phyloP scores from a whole-genome alignment of 2,888 invertebrate species.

The Morpho helenor region DNA sequence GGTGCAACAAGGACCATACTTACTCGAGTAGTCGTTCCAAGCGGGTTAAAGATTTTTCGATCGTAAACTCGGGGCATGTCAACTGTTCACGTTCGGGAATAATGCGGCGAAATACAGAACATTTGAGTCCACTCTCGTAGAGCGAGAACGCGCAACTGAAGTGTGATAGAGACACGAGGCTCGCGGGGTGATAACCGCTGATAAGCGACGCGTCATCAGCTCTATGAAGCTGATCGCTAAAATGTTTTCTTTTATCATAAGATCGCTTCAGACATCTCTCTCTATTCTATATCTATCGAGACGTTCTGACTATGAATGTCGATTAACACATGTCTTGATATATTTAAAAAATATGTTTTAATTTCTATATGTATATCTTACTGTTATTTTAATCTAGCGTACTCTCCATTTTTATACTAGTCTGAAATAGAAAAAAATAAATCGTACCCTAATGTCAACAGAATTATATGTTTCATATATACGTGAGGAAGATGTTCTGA shows the following conservation, averaged over 20 bases:
- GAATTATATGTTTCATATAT: too few species aligned
- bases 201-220: constrained; percentile 61
- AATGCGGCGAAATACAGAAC: constrained; percentile 28
- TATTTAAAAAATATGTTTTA: too few species aligned
- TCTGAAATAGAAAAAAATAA: too few species aligned
- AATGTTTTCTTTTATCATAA: constrained; percentile 24
- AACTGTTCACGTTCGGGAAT: constrained; percentile 32
- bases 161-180: constrained; percentile 46
- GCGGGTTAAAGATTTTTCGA: constrained; percentile 10
- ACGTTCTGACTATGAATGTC: too few species aligned
- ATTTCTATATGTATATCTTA: too few species aligned
- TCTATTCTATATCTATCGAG: too few species aligned
- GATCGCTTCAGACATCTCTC: constrained; percentile 1
- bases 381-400: too few species aligned
- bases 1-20: constrained; percentile 12
- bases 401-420: too few species aligned
- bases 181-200: constrained; percentile 69
- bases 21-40: not conserved
- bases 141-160: constrained; percentile 63
- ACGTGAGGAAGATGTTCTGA: too few species aligned
- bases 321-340: too few species aligned
- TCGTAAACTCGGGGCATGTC: constrained; percentile 15
- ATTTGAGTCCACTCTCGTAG: constrained; percentile 45
- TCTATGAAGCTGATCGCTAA: constrained; percentile 39
- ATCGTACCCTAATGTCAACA: too few species aligned